A percentile compares a stretch with the other conserved stretches of the same genome.
These are phyloP conservation scores for Archegozetes longisetosus DNA, from an alignment of 1,140 invertebrate genomes.

Conservation along the genomic window DNA sequence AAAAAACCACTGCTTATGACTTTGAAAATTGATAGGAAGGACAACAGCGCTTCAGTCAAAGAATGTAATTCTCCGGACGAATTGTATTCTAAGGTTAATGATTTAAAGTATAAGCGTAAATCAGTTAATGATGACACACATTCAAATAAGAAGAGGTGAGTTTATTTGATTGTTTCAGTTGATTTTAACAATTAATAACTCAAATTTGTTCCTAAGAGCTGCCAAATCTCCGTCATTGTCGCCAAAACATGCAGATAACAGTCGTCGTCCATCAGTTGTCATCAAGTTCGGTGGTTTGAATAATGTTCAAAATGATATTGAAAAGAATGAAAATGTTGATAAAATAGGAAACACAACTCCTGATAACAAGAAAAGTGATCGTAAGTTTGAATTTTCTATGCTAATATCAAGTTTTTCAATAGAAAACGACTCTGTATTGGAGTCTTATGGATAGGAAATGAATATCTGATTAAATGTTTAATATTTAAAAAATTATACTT, in stretches of 20 bases:
- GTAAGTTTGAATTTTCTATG: not conserved
- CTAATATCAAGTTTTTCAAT: slow-evolving; percentile 1
- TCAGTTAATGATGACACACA: slow-evolving; percentile 2
- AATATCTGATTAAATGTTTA: not conserved
- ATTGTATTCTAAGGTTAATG: slow-evolving; percentile 4
- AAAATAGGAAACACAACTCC: not conserved
- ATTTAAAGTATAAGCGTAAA: slow-evolving; percentile 9
- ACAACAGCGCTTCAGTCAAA: slow-evolving; percentile 7
- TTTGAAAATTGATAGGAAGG: slow-evolving; percentile 7
- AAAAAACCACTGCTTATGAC: slow-evolving; percentile 10
- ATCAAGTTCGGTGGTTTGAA: not conserved
- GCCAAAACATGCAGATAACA: not conserved
- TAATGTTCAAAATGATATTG: not conserved
- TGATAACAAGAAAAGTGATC: not conserved
- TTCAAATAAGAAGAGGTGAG: slow-evolving; percentile 11
- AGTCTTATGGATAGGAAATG: too few relatives aligned
- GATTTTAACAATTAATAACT: not conserved
- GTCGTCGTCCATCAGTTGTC: not conserved
- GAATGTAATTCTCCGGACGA: not conserved
- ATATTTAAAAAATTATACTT: slow-evolving; percentile 15
- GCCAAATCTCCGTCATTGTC: not conserved
- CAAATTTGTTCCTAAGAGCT: not conserved
- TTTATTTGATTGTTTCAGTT: slow-evolving; percentile 5
- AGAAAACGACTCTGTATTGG: too few relatives aligned
- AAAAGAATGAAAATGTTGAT: not conserved